Conservation (phyloP, 1,140 invertebrate species). For the Galendromus occidentalis region DNA sequence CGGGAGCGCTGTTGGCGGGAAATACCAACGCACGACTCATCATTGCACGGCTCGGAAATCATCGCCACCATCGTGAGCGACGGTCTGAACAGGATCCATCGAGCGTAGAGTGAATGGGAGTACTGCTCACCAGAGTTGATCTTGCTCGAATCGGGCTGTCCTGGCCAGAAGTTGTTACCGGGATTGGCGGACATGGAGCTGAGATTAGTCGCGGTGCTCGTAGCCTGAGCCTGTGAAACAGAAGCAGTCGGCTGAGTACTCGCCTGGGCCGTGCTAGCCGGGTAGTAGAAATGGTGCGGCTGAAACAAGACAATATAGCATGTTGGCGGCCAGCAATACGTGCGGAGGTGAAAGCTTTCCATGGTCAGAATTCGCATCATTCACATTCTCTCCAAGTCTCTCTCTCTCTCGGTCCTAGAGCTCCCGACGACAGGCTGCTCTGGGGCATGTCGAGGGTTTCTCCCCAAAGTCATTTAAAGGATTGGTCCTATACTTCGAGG, state of each 20-base stretch:
- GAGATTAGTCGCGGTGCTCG: conserved; percentile 4
- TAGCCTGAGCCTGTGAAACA: conserved; percentile 8
- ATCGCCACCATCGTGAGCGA: no score
- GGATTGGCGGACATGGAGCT: conserved; percentile 6
- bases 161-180: conserved; percentile 9
- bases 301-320: neutral
- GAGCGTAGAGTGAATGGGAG: neutral
- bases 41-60: no score
- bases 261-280: conserved; percentile 10
- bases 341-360: no score
- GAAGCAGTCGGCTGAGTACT: conserved; percentile 12
- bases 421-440: neutral
- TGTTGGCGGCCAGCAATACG: no score
- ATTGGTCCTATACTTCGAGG: no score
- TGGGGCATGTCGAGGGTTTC: neutral
- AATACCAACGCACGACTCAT: no score
- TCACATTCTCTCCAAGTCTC: no score
- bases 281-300: conserved; percentile 12
- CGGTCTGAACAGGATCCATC: no score
- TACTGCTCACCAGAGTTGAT: conserved; percentile 9
- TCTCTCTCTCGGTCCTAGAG: neutral
- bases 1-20: no score
- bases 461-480: neutral
- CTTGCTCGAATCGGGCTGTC: neutral
- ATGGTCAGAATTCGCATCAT: no score